Evolutionary conservation across 2,113 vertebrate species (phyloP).

Genomic region (Otolemur garnettii): DNA sequence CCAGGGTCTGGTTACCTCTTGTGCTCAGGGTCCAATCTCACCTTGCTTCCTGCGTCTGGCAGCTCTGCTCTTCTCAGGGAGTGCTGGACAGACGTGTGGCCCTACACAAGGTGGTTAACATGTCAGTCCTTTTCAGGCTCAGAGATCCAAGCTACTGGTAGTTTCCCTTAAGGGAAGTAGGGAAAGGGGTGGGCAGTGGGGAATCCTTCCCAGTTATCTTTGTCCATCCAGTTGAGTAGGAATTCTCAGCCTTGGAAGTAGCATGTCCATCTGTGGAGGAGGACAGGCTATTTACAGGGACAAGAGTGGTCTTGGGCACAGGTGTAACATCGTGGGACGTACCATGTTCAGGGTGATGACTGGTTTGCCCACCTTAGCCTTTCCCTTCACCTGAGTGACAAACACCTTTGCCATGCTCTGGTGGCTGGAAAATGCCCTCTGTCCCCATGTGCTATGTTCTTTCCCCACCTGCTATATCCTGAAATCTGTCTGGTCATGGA

Average conservation of each 20-base stretch:
- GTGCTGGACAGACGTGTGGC: background rate
- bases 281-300: background rate
- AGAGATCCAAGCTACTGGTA: background rate
- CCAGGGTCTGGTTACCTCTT: slow-evolving; percentile 77
- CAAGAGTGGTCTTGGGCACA: background rate
- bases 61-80: background rate
- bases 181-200: background rate
- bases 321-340: background rate
- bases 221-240: background rate
- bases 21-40: slow-evolving; percentile 63
- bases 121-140: background rate
- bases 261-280: background rate
- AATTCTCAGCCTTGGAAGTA: background rate
- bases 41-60: background rate
- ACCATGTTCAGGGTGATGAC: background rate
- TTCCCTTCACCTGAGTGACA: background rate
- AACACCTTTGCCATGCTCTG: background rate
- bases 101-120: background rate
- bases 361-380: background rate
- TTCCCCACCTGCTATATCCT: background rate
- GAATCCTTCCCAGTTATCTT: background rate
- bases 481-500: background rate
- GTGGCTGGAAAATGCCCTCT: background rate
- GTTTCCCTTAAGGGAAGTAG: background rate
- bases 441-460: background rate